Base-by-base conservation (phyloP, 2,113 vertebrate species). In the Epinephelus cyanopodus region DNA sequence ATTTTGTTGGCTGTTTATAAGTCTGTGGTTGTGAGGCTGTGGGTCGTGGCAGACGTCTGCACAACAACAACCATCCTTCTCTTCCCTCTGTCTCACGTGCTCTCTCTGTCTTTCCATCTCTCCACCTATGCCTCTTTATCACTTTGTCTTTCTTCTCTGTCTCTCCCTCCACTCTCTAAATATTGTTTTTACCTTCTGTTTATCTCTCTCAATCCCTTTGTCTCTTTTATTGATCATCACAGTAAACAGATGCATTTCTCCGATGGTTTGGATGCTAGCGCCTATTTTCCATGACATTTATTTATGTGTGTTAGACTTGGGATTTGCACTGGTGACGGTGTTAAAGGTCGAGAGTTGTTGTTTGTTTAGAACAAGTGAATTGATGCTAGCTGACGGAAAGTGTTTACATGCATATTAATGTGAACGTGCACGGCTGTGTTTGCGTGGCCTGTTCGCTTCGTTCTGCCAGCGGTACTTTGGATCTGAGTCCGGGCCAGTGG, bases 1-100 rank as follows among this genome's bases (percentile, higher is more conserved):
- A 89, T 84, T 93, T 87, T 69, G n/a, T 75, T 74, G 69, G 61
- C 62, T 83, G 80, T 91, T 90, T 91, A 67, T 77, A 47, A 39
- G 58, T 87, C 48, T 90, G 89, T 85, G 92, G 90, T 87, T 50
- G 58, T 23, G 81, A 74, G 75, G 73, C 74, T 89, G 73, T 62
- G 82, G 87, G 63, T 68, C 54, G n/a, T 42, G 73, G 84, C 52
- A 33, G 70, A 87, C 57, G 39, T 81, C 71, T 48, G 54, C 62
- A 89, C 45, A 85, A 65, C 72, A 84, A 82, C 79, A 84, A 65
- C 63, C 27, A 56, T 72, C 54, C 2, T 18, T 57, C 19, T 29
- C 58, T 69, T 65, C 65, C 21, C 58, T 62, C 52, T 39, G 52
- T 79, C 52, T 76, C 15, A 5, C 27, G 33, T 67, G 29, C 17